Percentiles rank a stretch among this genome's conserved stretches.
phyloP scores from a whole-genome alignment of 1,140 invertebrate genomes.

The Solenopsis invicta region DNA sequence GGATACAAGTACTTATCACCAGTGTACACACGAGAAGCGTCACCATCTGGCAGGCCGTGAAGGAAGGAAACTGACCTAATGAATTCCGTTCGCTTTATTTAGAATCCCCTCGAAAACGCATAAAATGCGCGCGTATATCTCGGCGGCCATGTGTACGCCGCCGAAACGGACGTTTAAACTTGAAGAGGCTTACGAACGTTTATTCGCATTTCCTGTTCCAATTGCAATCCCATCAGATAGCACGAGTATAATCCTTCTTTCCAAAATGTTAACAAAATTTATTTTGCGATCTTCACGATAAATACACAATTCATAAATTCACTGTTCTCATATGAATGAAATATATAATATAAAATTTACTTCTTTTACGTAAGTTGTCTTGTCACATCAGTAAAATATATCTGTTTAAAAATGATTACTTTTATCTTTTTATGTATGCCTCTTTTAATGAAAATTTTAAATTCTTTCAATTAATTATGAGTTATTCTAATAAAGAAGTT shows the following conservation, averaged over 20 bases:
- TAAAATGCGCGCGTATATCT: conserved; percentile 74
- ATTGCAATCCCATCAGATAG: background rate
- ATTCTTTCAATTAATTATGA: background rate
- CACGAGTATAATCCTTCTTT: background rate
- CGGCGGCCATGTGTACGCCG: conserved; percentile 74
- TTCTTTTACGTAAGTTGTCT: background rate
- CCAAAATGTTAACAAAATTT: background rate
- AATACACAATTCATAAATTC: background rate
- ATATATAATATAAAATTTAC: background rate
- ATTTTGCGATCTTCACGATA: background rate
- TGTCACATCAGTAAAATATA: background rate
- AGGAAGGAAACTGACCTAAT: conserved; percentile 55
- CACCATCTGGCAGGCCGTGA: conserved; percentile 41
- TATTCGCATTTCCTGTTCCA: conserved; percentile 58
- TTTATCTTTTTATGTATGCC: background rate
- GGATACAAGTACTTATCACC: conserved; percentile 14
- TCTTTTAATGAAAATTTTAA: background rate
- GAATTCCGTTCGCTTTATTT: conserved; percentile 77
- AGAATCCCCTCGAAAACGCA: conserved; percentile 80
- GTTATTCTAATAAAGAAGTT: background rate
- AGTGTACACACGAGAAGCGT: conserved; percentile 2
- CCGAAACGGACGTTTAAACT: conserved; percentile 60
- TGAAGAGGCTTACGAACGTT: conserved; percentile 69
- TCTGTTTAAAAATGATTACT: background rate
- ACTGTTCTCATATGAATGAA: background rate